Base-by-base conservation (phyloP, 2,797 vertebrate genomes). In the Aselliscus stoliczkanus region DNA sequence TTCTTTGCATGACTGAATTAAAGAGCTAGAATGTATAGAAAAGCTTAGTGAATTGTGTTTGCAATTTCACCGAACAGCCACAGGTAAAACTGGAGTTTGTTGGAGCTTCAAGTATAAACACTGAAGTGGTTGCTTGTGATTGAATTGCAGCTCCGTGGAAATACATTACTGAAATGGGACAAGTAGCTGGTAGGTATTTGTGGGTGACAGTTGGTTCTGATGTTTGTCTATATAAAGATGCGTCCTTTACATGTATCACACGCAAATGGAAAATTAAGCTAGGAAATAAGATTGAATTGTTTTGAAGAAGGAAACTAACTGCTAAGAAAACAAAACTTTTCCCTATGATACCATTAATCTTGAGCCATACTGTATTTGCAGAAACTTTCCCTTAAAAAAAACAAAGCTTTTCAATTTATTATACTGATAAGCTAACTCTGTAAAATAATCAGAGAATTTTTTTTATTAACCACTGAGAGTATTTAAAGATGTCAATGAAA, bases 1-100 rank as follows among this genome's bases (percentile, higher is more conserved):
- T 87, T 77, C 67, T 96, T 94, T 97, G 79, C 77, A 94, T 95
- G 69, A 93, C 92, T 97, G 83, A 91, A 50, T 93, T 92, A 94
- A 94, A 97, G 67, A 54, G 39, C 56, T 81, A 82, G 83, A 79
- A 65, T 73, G 39, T 47, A 31, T 3, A 3, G 58, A 83, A 94
- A 96, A 94, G 70, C 67, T 94, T 91, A 95, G 50, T 91, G 80
- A 90, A 54, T 87, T 76, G 65, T 72, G 34, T 75, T 96, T 93
- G 75, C 23, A 75, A 80, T 96, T 97, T 95, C 86, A 90, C 52
- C 73, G 67, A 96, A 65, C 10, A 73, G 82, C 44, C 72, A 37
- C 47, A 90, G 86, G 56, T 77, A 90, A 87, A 88, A 75, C 54
- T 56, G 65, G 52, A 75, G 72, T 94, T 94, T 90, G 37, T 39